A percentile compares a stretch with the other conserved stretches of the same genome.
Conservation (phyloP, 2,113 vertebrate species). For the Mormoops blainvillei region DNA sequence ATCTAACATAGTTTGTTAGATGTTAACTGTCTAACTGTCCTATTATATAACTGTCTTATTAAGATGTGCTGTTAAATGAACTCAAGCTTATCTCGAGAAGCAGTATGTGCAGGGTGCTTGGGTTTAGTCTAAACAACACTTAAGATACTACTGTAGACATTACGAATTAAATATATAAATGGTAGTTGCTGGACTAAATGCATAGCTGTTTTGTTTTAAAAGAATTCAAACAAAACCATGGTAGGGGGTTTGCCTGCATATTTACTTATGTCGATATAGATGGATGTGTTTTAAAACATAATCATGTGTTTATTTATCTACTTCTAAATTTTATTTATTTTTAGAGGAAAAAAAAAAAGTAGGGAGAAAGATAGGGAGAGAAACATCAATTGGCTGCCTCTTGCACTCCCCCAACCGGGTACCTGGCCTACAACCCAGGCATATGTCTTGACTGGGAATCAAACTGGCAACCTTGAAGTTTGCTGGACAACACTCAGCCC, state of each 20-base stretch:
- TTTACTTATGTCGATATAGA: background rate
- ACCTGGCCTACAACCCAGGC: too few relatives aligned
- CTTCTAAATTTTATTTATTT: too few relatives aligned
- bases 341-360: too few relatives aligned
- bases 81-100: background rate
- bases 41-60: background rate
- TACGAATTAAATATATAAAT: constrained; percentile 14
- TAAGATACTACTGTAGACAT: background rate
- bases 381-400: too few relatives aligned
- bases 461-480: too few relatives aligned
- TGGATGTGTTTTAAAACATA: constrained; percentile 37
- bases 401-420: too few relatives aligned
- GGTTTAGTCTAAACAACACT: background rate
- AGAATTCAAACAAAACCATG: background rate
- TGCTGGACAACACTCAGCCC: too few relatives aligned
- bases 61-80: background rate
- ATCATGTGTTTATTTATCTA: background rate
- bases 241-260: background rate
- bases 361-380: too few relatives aligned
- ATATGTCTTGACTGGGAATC: too few relatives aligned
- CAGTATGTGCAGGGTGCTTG: background rate
- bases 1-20: background rate
- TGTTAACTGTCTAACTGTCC: background rate
- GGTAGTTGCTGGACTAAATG: background rate
- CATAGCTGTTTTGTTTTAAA: background rate